Evolutionary conservation across 1,140 invertebrate species (phyloP).

Genomic region (Philopotamus ludificatus): DNA sequence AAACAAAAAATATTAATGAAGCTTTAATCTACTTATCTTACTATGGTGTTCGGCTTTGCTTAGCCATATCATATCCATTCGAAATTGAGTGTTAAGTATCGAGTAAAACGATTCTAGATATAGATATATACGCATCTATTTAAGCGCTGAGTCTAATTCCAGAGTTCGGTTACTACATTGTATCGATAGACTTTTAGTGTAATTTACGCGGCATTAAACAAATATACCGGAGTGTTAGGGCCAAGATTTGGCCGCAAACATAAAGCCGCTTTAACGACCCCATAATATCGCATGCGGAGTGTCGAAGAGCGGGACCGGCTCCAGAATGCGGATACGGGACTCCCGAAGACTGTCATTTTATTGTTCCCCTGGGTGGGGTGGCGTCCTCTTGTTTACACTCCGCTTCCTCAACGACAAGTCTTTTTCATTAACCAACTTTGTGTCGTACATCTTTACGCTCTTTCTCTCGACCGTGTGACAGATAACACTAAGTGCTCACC

Average conservation of each 20-base stretch:
- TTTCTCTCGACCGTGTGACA: no score
- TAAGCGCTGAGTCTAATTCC: no score
- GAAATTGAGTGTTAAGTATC: no score
- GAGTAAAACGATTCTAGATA: no score
- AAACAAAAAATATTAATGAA: no score
- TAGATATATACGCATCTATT: no score
- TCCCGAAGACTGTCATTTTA: conserved; percentile 27
- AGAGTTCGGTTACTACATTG: no score
- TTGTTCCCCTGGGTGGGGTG: conserved; percentile 36
- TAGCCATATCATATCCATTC: no score
- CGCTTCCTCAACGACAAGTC: conserved; percentile 35
- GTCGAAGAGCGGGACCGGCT: neutral
- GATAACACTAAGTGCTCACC: no score
- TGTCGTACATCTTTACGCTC: no score
- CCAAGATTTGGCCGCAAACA: neutral
- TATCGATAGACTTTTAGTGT: neutral
- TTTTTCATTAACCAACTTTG: conserved; percentile 35
- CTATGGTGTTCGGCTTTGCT: no score
- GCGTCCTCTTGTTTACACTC: conserved; percentile 30
- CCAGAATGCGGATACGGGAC: conserved; percentile 33
- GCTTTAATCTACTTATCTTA: no score
- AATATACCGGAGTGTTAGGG: neutral
- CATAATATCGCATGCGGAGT: conserved; percentile 19
- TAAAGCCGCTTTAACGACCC: conserved; percentile 33
- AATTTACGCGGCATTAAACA: conserved; percentile 6